These are phyloP conservation scores for Propithecus perrieri DNA, from an alignment of 2,797 vertebrate species.

Conservation along the genomic window DNA sequence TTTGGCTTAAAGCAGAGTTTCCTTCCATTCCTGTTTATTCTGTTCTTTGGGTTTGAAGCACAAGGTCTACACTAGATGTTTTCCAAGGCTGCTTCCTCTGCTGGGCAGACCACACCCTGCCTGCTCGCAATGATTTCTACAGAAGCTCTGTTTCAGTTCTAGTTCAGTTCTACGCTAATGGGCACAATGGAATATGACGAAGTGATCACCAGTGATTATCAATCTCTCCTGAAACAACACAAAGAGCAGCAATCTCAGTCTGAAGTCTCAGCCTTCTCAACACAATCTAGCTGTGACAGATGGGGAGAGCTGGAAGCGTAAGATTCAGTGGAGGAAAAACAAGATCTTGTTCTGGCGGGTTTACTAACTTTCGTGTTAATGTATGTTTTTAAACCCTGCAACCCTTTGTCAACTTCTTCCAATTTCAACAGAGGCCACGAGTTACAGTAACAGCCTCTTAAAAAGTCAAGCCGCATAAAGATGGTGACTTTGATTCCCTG, in stretches of 20 bases:
- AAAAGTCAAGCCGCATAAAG: not conserved
- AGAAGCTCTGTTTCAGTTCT: not conserved
- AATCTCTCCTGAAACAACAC: not conserved
- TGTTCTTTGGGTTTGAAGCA: not conserved
- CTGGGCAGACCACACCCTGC: not conserved
- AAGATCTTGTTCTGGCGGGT: not conserved
- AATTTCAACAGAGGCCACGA: not conserved
- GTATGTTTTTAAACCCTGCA: not conserved
- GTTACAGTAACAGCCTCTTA: not conserved
- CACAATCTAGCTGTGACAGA: not conserved
- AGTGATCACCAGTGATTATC: not conserved
- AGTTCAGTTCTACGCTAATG: not conserved
- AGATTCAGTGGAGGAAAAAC: not conserved
- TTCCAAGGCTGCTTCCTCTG: not conserved
- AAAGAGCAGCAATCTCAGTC: not conserved
- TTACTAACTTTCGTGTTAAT: not conserved
- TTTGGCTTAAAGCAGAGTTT: not conserved
- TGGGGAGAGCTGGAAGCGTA: not conserved
- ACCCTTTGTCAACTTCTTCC: not conserved
- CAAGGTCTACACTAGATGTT: not conserved
- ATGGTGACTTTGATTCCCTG: not conserved
- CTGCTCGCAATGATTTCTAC: not conserved
- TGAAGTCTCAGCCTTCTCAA: not conserved
- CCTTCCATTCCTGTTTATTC: not conserved
- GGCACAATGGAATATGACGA: not conserved